phyloP scores from a whole-genome alignment of 2,113 vertebrate genomes.

The Centropus bengalensis region DNA sequence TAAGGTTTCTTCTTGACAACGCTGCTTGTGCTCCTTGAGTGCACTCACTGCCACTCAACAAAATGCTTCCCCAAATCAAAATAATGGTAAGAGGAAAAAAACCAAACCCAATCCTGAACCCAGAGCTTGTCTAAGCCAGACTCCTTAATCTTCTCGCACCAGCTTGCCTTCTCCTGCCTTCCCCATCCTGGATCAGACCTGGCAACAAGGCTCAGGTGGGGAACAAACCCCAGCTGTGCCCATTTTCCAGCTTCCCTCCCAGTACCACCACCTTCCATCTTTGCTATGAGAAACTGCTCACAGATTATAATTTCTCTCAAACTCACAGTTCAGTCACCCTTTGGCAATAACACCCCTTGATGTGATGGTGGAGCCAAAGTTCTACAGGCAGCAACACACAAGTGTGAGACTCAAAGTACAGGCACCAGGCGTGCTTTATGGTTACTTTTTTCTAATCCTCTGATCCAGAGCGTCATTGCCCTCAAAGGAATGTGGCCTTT shows the following conservation, averaged over 20 bases:
- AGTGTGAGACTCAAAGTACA: neutral
- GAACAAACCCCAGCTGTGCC: neutral
- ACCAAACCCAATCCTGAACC: neutral
- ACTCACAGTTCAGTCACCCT: neutral
- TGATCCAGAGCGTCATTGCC: neutral
- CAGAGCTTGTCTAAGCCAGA: neutral
- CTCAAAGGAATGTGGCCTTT: neutral
- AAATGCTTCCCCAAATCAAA: neutral
- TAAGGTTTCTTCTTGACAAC: rapidly evolving
- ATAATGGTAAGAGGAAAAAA: neutral
- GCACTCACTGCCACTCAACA: neutral
- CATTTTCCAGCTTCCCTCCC: neutral
- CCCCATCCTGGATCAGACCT: neutral
- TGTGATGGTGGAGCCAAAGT: neutral
- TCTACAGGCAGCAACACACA: rapidly evolving
- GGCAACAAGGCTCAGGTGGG: neutral
- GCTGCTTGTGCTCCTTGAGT: neutral
- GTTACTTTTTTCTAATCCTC: neutral
- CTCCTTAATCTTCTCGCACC: neutral
- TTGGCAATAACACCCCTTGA: neutral
- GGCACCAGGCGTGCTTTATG: rapidly evolving
- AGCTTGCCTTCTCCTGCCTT: neutral
- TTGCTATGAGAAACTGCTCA: neutral
- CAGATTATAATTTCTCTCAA: rapidly evolving
- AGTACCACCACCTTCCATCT: neutral